Evolutionary conservation across 1,140 invertebrate species (phyloP).

Genomic region (Metopolophium dirhodum): DNA sequence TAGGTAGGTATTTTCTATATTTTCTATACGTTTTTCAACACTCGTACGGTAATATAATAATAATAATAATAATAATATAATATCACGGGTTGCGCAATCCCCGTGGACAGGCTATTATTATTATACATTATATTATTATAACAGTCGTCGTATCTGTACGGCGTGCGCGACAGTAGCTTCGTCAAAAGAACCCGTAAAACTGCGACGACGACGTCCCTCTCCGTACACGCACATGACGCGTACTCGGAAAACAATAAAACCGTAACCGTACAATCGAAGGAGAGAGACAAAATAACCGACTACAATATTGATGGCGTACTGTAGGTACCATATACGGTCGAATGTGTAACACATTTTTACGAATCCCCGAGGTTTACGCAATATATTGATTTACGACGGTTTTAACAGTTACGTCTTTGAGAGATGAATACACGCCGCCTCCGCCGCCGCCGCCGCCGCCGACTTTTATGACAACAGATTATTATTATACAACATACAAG

Average conservation of each 20-base stretch:
- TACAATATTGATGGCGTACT: no score
- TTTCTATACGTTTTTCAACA: background rate
- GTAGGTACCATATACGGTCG: background rate
- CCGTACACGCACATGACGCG: background rate
- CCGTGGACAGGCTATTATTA: background rate
- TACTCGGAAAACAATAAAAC: constrained; percentile 33
- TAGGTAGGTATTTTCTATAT: no score
- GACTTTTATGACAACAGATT: constrained; percentile 41
- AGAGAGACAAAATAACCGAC: constrained; percentile 8
- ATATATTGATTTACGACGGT: constrained; percentile 43
- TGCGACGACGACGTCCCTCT: background rate
- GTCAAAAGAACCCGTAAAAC: constrained; percentile 34
- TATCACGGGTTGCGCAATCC: constrained; percentile 24
- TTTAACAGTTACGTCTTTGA: constrained; percentile 56
- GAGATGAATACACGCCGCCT: constrained; percentile 30
- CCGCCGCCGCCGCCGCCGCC: background rate
- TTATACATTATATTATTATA: background rate
- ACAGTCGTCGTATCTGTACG: background rate
- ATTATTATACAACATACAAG: no score
- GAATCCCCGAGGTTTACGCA: constrained; percentile 46
- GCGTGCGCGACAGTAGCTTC: constrained; percentile 43
- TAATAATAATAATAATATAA: background rate
- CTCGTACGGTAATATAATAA: background rate
- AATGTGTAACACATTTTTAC: constrained; percentile 29
- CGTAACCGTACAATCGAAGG: background rate